phyloP scores from a whole-genome alignment of 2,113 vertebrate genomes.

The Ranitomeya variabilis region DNA sequence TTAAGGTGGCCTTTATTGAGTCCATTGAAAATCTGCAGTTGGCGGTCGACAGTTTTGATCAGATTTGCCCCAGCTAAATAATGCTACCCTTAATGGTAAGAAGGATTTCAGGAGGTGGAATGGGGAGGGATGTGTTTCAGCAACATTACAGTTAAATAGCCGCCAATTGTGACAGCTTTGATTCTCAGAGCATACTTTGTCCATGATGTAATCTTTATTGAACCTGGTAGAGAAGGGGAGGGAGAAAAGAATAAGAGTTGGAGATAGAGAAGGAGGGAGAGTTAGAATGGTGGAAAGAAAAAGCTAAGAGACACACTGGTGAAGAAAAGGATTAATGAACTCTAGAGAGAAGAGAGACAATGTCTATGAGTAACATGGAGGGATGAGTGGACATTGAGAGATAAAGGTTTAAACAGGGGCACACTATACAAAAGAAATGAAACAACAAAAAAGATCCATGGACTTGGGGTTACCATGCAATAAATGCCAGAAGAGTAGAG shows the following conservation, averaged over 20 bases:
- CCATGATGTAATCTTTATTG: constrained; percentile 99
- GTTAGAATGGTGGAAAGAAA: constrained; percentile 35
- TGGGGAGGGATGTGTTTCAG: constrained; percentile 79
- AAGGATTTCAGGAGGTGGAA: constrained; percentile 70
- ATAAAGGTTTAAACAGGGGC: constrained; percentile 10
- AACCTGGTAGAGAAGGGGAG: constrained; percentile 88
- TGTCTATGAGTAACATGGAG: not conserved
- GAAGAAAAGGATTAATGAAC: constrained; percentile 25
- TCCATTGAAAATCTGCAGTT: constrained; percentile 95
- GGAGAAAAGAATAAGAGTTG: constrained; percentile 62
- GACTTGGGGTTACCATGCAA: not conserved
- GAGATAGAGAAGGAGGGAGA: constrained; percentile 69
- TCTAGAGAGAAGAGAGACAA: not conserved
- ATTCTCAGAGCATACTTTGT: constrained; percentile 96
- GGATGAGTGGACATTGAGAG: constrained; percentile 10
- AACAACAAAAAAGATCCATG: not conserved
- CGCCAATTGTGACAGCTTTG: constrained; percentile 87
- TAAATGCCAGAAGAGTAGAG: not conserved
- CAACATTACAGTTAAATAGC: constrained; percentile 89
- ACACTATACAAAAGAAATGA: not conserved
- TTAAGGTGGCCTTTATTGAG: constrained; percentile 99
- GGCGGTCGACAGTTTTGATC: constrained; percentile 98
- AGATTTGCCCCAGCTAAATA: constrained; percentile 88
- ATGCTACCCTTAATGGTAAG: constrained; percentile 82
- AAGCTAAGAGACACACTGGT: constrained; percentile 51